Evolutionary conservation across 2,113 vertebrate species (phyloP).

Genomic region (Scomber scombrus): DNA sequence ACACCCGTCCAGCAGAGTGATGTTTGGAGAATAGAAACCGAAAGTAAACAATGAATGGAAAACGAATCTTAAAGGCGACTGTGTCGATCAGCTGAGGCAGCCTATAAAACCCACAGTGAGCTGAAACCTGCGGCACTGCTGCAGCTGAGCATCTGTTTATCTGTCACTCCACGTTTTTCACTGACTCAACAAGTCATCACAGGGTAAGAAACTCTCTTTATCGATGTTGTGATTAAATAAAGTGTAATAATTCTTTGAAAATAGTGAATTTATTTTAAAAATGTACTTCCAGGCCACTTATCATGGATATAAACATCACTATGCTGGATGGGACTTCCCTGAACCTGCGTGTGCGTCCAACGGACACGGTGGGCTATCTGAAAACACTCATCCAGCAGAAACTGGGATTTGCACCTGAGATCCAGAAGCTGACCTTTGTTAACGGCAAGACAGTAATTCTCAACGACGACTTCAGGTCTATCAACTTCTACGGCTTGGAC

Average conservation of each 20-base stretch:
- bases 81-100: constrained; percentile 17
- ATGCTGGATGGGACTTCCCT: background rate
- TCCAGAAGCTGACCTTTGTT: constrained; percentile 48
- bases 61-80: constrained; percentile 23
- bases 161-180: background rate
- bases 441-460: constrained; percentile 52
- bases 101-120: constrained; percentile 22
- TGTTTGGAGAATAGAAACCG: constrained; percentile 43
- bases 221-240: background rate
- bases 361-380: background rate
- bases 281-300: background rate
- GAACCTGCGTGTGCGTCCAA: background rate
- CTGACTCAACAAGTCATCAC: background rate
- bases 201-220: background rate
- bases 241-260: background rate
- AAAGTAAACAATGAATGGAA: constrained; percentile 15
- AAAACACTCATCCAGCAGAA: background rate
- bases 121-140: background rate
- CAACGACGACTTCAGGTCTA: constrained; percentile 6
- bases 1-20: background rate
- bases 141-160: background rate
- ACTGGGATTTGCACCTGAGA: rapidly evolving
- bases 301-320: background rate
- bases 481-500: constrained; percentile 59
- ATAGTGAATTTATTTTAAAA: background rate